Evolutionary conservation across 2,888 invertebrate genomes (phyloP), one percentile per base, ranked within the genome.

Genomic region (Strigamia transsilvanica): DNA sequence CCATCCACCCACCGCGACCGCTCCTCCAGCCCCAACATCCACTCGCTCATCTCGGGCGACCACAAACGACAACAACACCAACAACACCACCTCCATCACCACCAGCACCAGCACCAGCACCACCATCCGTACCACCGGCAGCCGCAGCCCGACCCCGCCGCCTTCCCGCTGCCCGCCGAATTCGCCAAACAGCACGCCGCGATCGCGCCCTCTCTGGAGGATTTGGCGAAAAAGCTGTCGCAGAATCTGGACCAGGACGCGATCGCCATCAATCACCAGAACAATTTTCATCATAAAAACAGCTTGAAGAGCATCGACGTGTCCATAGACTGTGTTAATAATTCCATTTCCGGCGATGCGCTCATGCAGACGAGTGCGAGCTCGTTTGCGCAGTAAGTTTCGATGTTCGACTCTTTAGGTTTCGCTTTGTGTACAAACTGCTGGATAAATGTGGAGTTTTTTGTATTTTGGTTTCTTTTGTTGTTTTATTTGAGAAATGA

Each of bases 11-110:
- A 79, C 84, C 82, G 87, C 23, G 87, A 88, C 82, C 90, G 92
- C 32, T 93, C 93, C 82, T 92, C 93, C 34, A 94, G 94, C 15
- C 93, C 93, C 0, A 93, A 92, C 85, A 90, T 92, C 77, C 91
- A 91, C 84, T 88, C 88, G 13, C 85, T 89, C 13, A 86, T 89
- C 6, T 88, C 88, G 82, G 88, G 88, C 18, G 89, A 89, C 84
- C 89, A 87, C 5, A 89, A 90, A 84, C 85, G 89, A 46, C 87
- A 88, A 82, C 85, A 85, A 15, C 79, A 79, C 12, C 80, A 42
- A 6, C 38, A 80, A 4, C 80, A 42, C n/a, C 51, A 51, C 3
- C 73, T 6, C 73, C 15, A 73, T 2, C 27, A 73, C 13, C 73
- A 79, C 18, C 34, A 15, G 13, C n/a, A 34, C 18, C n/a, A 79